Conservation (phyloP, 2,113 vertebrate species). For the Oenanthe melanoleuca region DNA sequence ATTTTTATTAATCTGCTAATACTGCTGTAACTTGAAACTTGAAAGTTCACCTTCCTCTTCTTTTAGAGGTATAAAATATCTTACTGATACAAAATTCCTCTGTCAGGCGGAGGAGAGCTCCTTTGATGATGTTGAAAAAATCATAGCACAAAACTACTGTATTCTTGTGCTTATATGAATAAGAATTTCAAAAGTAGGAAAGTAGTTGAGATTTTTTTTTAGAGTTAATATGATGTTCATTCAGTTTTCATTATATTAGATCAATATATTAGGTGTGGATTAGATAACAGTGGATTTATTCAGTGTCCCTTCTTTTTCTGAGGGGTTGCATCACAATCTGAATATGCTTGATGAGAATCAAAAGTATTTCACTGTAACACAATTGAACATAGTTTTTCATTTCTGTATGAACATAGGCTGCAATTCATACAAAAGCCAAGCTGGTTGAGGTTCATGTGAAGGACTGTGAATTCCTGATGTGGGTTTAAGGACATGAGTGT, state of each 20-base stretch:
- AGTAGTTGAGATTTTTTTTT: neutral
- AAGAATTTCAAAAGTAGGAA: neutral
- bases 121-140: neutral
- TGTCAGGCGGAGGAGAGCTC: neutral
- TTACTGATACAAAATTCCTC: neutral
- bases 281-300: neutral
- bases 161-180: neutral
- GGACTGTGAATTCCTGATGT: neutral
- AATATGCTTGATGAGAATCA: neutral
- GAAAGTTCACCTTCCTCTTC: neutral
- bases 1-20: neutral
- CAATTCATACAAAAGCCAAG: neutral
- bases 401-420: neutral
- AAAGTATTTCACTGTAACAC: neutral
- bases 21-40: neutral
- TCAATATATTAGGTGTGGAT: neutral
- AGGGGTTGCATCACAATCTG: neutral
- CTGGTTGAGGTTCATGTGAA: neutral
- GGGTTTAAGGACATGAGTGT: neutral
- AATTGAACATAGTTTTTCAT: neutral
- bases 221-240: neutral
- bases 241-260: neutral
- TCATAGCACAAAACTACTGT: fast-evolving
- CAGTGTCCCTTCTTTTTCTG: neutral
- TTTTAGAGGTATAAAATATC: neutral